These are phyloP conservation scores for Ficedula albicollis DNA, from an alignment of 2,797 vertebrate genomes.

Conservation along the genomic window DNA sequence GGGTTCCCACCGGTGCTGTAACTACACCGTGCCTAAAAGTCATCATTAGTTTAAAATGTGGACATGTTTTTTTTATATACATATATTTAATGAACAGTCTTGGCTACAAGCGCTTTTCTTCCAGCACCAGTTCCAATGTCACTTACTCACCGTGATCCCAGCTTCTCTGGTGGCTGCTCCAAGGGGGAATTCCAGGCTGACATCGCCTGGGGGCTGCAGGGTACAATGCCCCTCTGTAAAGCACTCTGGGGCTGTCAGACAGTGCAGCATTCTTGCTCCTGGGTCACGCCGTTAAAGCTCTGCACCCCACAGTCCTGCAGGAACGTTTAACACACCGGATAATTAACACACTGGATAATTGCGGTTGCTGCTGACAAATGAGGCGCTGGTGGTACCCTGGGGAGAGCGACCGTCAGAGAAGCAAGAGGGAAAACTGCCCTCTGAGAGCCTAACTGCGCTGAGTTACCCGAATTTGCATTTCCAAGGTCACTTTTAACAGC, in stretches of 20 bases:
- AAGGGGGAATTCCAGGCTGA: not conserved
- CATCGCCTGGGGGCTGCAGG: not conserved
- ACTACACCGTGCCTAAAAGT: constrained; percentile 34
- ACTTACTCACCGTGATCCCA: not conserved
- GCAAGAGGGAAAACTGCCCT: not conserved
- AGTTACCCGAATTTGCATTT: not conserved
- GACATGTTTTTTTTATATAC: not conserved
- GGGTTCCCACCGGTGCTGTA: constrained; percentile 29
- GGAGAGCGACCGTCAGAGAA: not conserved
- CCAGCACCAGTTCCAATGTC: not conserved
- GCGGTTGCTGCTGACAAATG: not conserved
- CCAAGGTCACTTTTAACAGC: not conserved
- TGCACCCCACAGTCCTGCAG: not conserved
- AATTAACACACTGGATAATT: not conserved
- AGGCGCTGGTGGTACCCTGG: not conserved
- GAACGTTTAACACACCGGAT: not conserved
- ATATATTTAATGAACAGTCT: not conserved
- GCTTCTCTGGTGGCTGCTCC: not conserved
- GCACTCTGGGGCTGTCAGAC: not conserved
- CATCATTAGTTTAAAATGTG: constrained; percentile 37
- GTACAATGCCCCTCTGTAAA: not conserved
- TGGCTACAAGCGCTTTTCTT: not conserved
- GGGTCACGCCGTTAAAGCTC: not conserved
- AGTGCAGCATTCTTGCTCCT: not conserved
- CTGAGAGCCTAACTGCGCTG: fast-evolving